Evolutionary conservation across 2,797 vertebrate species (phyloP).

Genomic region (Pelodytes ibericus): DNA sequence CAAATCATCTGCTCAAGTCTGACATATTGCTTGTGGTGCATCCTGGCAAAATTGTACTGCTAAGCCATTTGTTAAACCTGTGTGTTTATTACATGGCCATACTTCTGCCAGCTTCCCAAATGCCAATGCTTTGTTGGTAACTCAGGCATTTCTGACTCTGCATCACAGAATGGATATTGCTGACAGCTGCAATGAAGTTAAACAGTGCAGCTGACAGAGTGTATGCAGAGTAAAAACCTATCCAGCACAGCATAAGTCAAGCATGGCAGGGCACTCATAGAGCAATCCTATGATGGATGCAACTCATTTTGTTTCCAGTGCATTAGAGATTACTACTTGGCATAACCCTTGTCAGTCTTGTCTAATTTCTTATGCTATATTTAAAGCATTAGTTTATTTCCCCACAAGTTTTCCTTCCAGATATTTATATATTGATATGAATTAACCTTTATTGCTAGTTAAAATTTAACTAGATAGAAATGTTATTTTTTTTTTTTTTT

Average conservation of each 20-base stretch:
- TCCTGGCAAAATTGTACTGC: constrained; percentile 4
- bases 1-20: background rate
- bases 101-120: constrained; percentile 6
- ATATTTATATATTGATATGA: background rate
- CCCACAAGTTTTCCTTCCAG: background rate
- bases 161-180: constrained; percentile 2
- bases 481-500: too few species aligned
- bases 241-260: constrained; percentile 16
- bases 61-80: constrained; percentile 7
- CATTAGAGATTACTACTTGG: constrained; percentile 10
- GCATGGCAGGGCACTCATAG: constrained; percentile 10
- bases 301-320: constrained; percentile 23
- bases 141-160: constrained; percentile 11
- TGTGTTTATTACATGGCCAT: constrained; percentile 3
- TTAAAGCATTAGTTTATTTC: background rate
- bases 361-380: constrained; percentile 13
- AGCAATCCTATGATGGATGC: constrained; percentile 25
- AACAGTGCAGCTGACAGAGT: background rate
- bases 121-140: constrained; percentile 11
- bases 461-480: too few species aligned
- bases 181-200: constrained; percentile 15
- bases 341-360: constrained; percentile 11
- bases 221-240: background rate
- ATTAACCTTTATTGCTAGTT: too few species aligned
- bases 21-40: background rate